Percentiles rank a stretch among this genome's conserved stretches.
These are phyloP conservation scores for Patagioenas fasciata DNA, from an alignment of 2,113 vertebrate genomes.

Conservation along the genomic window DNA sequence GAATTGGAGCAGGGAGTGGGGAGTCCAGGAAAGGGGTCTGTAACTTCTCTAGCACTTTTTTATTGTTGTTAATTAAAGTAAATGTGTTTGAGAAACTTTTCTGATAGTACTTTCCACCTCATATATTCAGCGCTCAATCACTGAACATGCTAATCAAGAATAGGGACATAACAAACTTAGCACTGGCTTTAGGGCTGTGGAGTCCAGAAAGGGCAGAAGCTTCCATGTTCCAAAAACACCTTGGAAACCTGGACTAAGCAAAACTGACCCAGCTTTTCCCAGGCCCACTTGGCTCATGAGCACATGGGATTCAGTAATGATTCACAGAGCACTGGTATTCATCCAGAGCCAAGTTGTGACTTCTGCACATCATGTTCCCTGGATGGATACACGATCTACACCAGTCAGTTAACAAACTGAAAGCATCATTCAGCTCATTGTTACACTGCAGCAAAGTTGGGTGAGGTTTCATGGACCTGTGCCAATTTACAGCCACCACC, in stretches of 20 bases:
- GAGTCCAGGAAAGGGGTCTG: conserved; percentile 23
- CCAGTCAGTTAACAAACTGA: conserved; percentile 48
- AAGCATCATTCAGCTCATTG: conserved; percentile 14
- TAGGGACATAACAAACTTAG: neutral
- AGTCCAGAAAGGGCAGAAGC: neutral
- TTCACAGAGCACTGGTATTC: conserved; percentile 28
- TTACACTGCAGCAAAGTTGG: neutral
- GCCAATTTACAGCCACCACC: neutral
- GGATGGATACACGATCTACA: neutral
- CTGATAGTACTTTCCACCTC: neutral
- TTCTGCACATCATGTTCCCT: conserved; percentile 60
- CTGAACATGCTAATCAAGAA: neutral
- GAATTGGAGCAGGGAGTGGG: neutral
- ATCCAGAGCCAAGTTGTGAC: conserved; percentile 29
- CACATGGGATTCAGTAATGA: neutral
- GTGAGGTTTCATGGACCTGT: neutral
- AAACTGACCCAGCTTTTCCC: conserved; percentile 41
- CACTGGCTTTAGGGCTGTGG: neutral
- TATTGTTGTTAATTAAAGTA: neutral
- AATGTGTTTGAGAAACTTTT: neutral
- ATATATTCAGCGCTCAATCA: neutral
- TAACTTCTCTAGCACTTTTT: neutral
- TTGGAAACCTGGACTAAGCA: conserved; percentile 22
- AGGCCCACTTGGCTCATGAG: neutral
- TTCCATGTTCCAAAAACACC: conserved; percentile 13